A percentile compares a stretch with the other conserved stretches of the same genome.
Conservation (phyloP, 2,113 vertebrate genomes). For the Coregonus clupeaformis region DNA sequence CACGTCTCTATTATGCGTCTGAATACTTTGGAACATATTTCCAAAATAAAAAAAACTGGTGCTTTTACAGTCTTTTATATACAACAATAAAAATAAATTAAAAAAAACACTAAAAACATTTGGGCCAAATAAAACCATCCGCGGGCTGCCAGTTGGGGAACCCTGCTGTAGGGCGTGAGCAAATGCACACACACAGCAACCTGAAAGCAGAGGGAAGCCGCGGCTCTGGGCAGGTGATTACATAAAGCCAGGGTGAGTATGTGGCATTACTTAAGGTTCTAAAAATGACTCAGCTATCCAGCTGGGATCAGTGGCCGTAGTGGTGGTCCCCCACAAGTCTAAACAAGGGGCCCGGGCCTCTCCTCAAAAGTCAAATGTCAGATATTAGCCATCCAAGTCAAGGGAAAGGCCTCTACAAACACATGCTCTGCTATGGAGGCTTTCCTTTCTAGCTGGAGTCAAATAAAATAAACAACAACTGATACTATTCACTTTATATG, state of each 20-base stretch:
- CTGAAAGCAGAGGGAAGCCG: not conserved
- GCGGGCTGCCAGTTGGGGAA: too few relatives aligned
- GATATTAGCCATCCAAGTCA: slow-evolving; percentile 57
- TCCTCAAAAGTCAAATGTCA: slow-evolving; percentile 75
- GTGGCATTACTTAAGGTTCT: slow-evolving; percentile 67
- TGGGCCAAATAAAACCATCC: too few relatives aligned
- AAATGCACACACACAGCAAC: not conserved
- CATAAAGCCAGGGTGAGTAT: slow-evolving; percentile 49
- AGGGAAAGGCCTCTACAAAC: slow-evolving; percentile 40
- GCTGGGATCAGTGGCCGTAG: slow-evolving; percentile 62
- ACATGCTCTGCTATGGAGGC: slow-evolving; percentile 19
- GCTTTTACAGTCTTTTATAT: too few relatives aligned
- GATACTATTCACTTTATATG: too few relatives aligned
- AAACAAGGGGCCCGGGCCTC: slow-evolving; percentile 43
- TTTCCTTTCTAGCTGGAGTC: slow-evolving; percentile 29
- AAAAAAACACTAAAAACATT: too few relatives aligned
- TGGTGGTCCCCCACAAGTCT: slow-evolving; percentile 43
- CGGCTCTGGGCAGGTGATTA: slow-evolving; percentile 1
- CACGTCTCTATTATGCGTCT: too few relatives aligned
- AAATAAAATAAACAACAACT: too few relatives aligned
- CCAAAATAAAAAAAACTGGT: too few relatives aligned
- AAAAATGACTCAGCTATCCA: slow-evolving; percentile 70
- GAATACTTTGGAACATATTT: too few relatives aligned
- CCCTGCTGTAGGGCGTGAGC: too few relatives aligned
- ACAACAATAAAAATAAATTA: too few relatives aligned